A percentile compares a stretch with the other conserved stretches of the same genome.
Evolutionary conservation across 2,888 invertebrate genomes (phyloP).

Genomic region (Trimorus sp.): DNA sequence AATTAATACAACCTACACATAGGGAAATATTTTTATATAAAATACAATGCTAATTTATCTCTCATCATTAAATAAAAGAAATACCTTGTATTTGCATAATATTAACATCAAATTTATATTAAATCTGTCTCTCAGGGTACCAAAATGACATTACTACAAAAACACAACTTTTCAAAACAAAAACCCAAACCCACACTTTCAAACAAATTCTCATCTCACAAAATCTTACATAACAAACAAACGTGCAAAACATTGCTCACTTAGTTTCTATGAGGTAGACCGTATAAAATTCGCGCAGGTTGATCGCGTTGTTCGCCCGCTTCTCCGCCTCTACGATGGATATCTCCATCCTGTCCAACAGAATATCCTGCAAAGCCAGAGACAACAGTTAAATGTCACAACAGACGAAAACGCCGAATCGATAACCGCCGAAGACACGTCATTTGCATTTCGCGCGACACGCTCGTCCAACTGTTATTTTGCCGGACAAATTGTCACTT

Average conservation of each 20-base stretch:
- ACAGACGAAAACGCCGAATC: neutral
- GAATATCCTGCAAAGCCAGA: constrained; percentile 83
- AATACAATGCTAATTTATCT: too few species aligned
- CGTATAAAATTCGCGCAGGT: constrained; percentile 89
- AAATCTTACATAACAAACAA: neutral
- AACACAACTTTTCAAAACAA: too few species aligned
- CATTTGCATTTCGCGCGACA: neutral
- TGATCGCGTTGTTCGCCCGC: constrained; percentile 88
- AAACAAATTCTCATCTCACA: too few species aligned
- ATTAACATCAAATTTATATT: too few species aligned
- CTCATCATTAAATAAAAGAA: too few species aligned
- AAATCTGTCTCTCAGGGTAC: neutral
- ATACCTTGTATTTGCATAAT: too few species aligned
- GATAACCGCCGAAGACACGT: constrained; percentile 43
- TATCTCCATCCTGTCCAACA: constrained; percentile 88
- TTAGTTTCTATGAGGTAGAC: constrained; percentile 91
- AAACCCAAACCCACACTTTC: too few species aligned
- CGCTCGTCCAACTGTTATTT: neutral
- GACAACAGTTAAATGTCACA: neutral
- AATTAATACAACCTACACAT: too few species aligned
- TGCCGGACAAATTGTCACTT: too few species aligned
- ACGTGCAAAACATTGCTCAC: constrained; percentile 82
- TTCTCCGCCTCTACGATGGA: constrained; percentile 90
- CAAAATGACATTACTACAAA: neutral
- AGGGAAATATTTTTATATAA: too few species aligned